Conservation (phyloP, 1,140 invertebrate species). For the Camponotus vicinus region DNA sequence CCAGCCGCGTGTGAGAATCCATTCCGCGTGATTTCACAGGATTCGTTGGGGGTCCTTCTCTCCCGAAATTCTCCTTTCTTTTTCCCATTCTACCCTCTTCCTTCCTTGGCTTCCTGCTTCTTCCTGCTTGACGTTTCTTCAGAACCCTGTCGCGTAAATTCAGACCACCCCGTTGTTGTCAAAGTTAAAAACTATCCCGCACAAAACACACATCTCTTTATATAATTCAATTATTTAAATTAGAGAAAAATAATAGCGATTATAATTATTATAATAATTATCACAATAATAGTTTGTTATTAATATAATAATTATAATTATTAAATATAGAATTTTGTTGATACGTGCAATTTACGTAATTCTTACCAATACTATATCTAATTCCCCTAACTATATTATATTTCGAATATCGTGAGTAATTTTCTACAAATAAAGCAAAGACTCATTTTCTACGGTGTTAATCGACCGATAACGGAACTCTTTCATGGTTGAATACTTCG, state of each 20-base stretch:
- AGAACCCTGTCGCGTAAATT: constrained; percentile 23
- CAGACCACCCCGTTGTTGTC: constrained; percentile 16
- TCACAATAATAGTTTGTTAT: not conserved
- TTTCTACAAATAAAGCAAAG: not conserved
- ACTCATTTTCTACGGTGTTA: constrained; percentile 38
- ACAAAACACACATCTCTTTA: not conserved
- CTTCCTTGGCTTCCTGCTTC: not conserved
- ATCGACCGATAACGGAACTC: constrained; percentile 47
- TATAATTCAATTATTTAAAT: not conserved
- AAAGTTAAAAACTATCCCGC: constrained; percentile 24
- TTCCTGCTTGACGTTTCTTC: constrained; percentile 33
- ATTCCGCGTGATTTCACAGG: constrained; percentile 84
- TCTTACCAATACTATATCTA: not conserved
- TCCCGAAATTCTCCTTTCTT: constrained; percentile 15
- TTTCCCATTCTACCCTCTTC: not conserved
- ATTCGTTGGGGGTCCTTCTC: constrained; percentile 73
- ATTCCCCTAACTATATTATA: not conserved
- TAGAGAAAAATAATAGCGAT: not conserved
- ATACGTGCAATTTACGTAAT: not conserved
- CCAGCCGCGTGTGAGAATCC: constrained; percentile 84
- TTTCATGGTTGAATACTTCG: constrained; percentile 43
- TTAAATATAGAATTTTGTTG: not conserved
- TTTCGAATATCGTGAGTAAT: not conserved
- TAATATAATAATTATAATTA: constrained; percentile 21
- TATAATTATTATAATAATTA: not conserved